Base-by-base conservation (phyloP, 1,140 invertebrate species). In the Gryon sp. region DNA sequence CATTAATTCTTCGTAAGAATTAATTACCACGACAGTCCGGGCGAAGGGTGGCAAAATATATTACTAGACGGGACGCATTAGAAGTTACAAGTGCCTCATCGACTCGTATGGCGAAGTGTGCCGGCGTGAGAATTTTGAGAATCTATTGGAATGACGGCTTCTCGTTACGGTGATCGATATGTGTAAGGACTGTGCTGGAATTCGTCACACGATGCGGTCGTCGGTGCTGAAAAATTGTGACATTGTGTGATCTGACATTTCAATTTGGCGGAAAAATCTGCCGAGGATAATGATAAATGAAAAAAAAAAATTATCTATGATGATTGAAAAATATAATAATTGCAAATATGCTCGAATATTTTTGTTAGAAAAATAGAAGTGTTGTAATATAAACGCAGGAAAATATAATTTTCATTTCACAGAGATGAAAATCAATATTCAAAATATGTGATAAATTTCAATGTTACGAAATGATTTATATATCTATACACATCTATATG, bases 1-100 rank as follows among this genome's bases (percentile, higher is more conserved):
- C 75, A 77, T 77, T 77, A 72, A 77, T 77, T 77, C 75, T 77
- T 77, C 66, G 66, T 70, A 70, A 68, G 66, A 78, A 72, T 78
- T 78, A 72, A 78, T 78, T 78, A 78, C 68, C 68, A 34, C 66
- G 75, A 72, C 75, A 72, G 74, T 40, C 36, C 41, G 60, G 19
- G 43, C 74, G 65, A 60, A 66, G 75, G 75, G 75, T 66, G 66
- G 63, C 66, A 50, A 77, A 76, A 76, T 76, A 77, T 77, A 77
- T 77, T 66, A 62, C 75, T 60, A 70, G 74, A 69, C 74, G 60
- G 66, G 66, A 72, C 62, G 60, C 60, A 65, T 72, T 77, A 72
- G 65, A 70, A 77, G 60, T 77, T 77, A 70, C 74, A 77, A 77
- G 65, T 77, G 74, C 60, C 60, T 77, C 74, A 59, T 75, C 72